phyloP scores from a whole-genome alignment of 1,140 invertebrate species.

The Drosophila persimilis region DNA sequence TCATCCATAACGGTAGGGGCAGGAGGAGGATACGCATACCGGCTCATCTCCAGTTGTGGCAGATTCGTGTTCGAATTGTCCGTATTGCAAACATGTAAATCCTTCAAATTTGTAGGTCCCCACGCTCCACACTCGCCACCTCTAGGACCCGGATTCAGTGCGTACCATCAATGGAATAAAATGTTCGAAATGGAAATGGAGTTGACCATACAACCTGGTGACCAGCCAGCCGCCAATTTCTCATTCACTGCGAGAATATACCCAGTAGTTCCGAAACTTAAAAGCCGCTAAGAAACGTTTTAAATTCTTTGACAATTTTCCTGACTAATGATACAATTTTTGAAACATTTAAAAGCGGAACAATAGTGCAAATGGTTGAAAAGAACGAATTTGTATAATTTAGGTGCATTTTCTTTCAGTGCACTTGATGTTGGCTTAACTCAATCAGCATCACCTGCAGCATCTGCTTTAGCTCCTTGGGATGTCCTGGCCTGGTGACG shows the following conservation, averaged over 20 bases:
- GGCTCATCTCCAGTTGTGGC: constrained; percentile 22
- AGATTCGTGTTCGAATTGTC: constrained; percentile 54
- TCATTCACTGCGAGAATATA: neutral
- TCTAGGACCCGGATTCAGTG: constrained; percentile 13
- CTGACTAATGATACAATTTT: too few species aligned
- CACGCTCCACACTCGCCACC: too few species aligned
- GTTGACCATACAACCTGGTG: constrained; percentile 3
- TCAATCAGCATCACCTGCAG: constrained; percentile 75
- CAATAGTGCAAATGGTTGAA: too few species aligned
- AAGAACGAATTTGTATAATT: neutral
- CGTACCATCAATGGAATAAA: constrained; percentile 29
- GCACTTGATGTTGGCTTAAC: constrained; percentile 62
- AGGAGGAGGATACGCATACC: neutral
- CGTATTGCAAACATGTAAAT: constrained; percentile 71
- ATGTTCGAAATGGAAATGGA: constrained; percentile 21
- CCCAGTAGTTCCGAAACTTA: too few species aligned
- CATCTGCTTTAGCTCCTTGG: constrained; percentile 40
- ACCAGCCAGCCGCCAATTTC: constrained; percentile 10
- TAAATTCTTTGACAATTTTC: too few species aligned
- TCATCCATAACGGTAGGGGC: too few species aligned
- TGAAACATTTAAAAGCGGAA: too few species aligned
- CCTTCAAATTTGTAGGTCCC: constrained; percentile 72
- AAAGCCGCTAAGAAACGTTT: too few species aligned
- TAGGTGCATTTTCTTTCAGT: constrained; percentile 46
- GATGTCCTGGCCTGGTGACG: too few species aligned